Conservation (phyloP, 1,140 invertebrate species). For the Procambarus virginalis region DNA sequence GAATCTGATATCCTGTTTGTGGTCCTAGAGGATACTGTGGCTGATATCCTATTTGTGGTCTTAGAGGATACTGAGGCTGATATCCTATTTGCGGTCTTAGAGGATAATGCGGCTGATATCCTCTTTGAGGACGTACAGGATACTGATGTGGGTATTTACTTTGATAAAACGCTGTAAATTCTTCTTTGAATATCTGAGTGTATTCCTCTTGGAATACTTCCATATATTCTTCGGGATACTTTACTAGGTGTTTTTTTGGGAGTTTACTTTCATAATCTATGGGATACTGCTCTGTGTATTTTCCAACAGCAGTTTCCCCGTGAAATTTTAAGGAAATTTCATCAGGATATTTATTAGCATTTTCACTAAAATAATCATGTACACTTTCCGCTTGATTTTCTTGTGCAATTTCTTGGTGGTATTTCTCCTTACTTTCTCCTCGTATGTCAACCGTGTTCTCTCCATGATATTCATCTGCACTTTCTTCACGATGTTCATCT, state of each 20-base stretch:
- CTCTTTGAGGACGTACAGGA: not conserved
- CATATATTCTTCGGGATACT: slow-evolving; percentile 34
- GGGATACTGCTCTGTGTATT: not conserved
- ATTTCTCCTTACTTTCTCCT: not conserved
- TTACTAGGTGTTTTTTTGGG: not conserved
- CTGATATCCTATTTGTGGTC: not conserved
- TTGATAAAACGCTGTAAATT: slow-evolving; percentile 41
- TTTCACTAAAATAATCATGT: slow-evolving; percentile 1
- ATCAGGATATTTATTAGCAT: not conserved
- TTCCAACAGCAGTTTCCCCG: not conserved
- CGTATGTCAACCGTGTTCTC: not conserved
- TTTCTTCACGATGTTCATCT: slow-evolving; percentile 1
- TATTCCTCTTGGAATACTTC: slow-evolving; percentile 35
- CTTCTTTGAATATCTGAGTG: slow-evolving; percentile 29
- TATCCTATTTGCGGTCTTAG: not conserved
- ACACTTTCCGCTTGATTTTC: slow-evolving; percentile 1
- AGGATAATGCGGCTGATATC: not conserved
- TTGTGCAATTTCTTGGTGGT: not conserved
- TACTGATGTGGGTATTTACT: not conserved
- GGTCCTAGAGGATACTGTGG: not conserved
- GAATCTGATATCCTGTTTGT: not conserved
- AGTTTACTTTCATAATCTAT: not conserved
- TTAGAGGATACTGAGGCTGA: not conserved
- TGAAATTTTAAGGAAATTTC: not conserved
- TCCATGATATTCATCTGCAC: not conserved